phyloP scores from a whole-genome alignment of 1,140 invertebrate species.

The Pararge aegeria region DNA sequence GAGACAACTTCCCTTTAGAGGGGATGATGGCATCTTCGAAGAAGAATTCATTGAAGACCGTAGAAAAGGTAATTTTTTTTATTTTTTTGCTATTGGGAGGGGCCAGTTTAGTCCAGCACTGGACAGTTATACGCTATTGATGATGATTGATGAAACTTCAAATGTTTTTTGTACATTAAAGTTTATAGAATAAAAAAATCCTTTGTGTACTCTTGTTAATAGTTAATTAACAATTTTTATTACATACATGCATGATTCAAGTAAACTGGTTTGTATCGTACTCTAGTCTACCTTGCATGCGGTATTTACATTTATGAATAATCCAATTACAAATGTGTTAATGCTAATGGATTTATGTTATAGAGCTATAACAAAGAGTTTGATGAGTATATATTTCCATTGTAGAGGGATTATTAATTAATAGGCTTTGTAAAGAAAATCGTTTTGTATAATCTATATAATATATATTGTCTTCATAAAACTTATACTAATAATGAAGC shows the following conservation, averaged over 20 bases:
- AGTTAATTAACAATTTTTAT: neutral
- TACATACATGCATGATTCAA: neutral
- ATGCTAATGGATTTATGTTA: neutral
- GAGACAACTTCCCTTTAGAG: constrained; percentile 97
- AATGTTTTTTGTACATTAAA: no score
- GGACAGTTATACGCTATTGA: no score
- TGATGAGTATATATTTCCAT: no score
- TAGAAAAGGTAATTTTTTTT: constrained; percentile 86
- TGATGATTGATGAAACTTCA: no score
- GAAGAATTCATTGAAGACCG: constrained; percentile 99
- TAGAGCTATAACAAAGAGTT: neutral
- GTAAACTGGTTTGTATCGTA: neutral
- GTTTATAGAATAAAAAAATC: no score
- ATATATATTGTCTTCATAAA: no score
- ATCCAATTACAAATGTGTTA: constrained; percentile 5
- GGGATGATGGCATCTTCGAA: constrained; percentile 99
- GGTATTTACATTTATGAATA: constrained; percentile 2
- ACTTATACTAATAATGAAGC: no score
- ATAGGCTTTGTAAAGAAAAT: no score
- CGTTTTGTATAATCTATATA: no score
- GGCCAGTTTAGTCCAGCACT: no score
- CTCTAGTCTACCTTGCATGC: constrained; percentile 6
- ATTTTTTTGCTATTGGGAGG: no score
- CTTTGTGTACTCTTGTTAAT: neutral
- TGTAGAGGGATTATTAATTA: no score